Evolutionary conservation across 2,113 vertebrate genomes (phyloP).

Genomic region (Excalfactoria chinensis): DNA sequence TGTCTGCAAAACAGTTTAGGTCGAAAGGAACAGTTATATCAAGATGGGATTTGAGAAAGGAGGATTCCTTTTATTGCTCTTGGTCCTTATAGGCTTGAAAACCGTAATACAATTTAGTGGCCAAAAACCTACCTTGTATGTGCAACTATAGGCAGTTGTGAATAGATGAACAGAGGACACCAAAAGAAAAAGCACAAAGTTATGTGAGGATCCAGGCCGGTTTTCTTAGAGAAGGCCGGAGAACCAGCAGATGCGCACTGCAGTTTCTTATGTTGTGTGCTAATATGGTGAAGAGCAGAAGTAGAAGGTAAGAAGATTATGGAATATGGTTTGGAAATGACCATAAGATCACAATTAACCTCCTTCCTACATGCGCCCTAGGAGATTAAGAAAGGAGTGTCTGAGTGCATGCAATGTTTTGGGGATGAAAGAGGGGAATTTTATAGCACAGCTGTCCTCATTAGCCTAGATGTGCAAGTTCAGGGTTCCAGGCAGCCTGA

Average conservation of each 20-base stretch:
- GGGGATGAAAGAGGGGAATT: neutral
- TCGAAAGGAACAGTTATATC: slow-evolving; percentile 36
- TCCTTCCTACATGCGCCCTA: neutral
- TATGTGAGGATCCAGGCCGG: neutral
- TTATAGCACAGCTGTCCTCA: neutral
- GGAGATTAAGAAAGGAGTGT: neutral
- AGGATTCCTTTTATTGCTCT: neutral
- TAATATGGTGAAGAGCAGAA: neutral
- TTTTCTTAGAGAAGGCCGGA: neutral
- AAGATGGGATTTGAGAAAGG: slow-evolving; percentile 44
- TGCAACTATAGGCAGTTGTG: neutral
- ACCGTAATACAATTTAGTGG: neutral
- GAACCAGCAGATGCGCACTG: neutral
- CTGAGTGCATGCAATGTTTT: neutral
- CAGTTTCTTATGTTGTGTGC: neutral
- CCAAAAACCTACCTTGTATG: neutral
- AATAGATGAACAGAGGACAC: neutral
- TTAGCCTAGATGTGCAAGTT: neutral
- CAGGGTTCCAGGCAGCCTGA: neutral
- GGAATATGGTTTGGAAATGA: neutral
- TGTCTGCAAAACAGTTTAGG: slow-evolving; percentile 48
- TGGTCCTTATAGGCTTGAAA: neutral
- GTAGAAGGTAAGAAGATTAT: neutral
- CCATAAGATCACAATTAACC: slow-evolving; percentile 21
- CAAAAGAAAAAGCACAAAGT: neutral